A percentile compares a stretch with the other conserved stretches of the same genome.
phyloP scores from a whole-genome alignment of 2,888 invertebrate species.

The Gymnosoma rotundatum region DNA sequence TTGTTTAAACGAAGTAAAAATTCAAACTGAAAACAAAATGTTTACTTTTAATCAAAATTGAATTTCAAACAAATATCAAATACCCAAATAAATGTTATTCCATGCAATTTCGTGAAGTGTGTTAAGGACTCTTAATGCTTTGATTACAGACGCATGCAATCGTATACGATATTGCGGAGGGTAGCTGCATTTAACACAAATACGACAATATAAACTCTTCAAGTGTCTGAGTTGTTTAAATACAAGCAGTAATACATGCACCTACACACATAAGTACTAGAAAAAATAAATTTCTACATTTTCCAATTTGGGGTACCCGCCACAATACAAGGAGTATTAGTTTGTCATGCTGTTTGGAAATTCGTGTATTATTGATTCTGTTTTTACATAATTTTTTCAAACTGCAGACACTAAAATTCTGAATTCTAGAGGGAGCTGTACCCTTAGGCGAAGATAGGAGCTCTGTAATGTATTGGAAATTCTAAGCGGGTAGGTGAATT shows the following conservation, averaged over 20 bases:
- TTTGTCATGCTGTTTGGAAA: too few species aligned
- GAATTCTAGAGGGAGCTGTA: too few species aligned
- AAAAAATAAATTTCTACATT: constrained; percentile 37
- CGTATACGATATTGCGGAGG: neutral
- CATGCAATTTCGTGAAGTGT: constrained; percentile 31
- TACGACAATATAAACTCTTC: constrained; percentile 51
- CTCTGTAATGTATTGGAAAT: too few species aligned
- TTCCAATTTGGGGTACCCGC: constrained; percentile 51
- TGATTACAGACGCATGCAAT: constrained; percentile 16
- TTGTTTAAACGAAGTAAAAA: too few species aligned
- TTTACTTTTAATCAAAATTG: too few species aligned
- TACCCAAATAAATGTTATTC: constrained; percentile 48
- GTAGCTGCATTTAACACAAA: constrained; percentile 24
- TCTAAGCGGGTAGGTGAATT: too few species aligned
- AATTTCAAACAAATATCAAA: neutral
- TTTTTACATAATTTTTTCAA: too few species aligned
- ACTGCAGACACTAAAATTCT: too few species aligned
- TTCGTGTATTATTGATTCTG: too few species aligned
- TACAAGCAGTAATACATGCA: constrained; percentile 1
- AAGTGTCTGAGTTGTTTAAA: constrained; percentile 35
- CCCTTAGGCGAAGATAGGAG: too few species aligned
- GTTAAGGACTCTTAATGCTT: constrained; percentile 40
- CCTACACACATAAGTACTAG: neutral
- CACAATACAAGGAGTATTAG: too few species aligned
- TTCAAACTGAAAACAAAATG: too few species aligned